Percentiles rank a stretch among this genome's conserved stretches.
These are phyloP conservation scores for Gastracanthus pulcherrimus DNA, from an alignment of 2,888 invertebrate genomes.

Conservation along the genomic window DNA sequence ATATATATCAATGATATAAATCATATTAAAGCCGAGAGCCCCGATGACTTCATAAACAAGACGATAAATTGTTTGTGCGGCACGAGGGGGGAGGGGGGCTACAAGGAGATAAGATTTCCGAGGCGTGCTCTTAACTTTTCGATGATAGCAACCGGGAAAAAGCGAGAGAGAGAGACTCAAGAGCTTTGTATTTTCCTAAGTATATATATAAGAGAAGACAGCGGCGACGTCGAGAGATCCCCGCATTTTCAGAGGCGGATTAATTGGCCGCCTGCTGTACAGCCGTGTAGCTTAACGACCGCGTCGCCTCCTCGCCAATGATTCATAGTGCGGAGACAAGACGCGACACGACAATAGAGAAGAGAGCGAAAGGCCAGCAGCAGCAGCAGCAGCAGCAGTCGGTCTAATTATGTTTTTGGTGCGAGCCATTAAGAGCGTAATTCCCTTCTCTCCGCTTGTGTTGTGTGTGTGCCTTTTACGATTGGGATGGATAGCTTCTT, in stretches of 20 bases:
- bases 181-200: conserved; percentile 4
- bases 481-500: not conserved
- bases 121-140: conserved; percentile 23
- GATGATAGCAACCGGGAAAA: conserved; percentile 3
- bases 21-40: conserved; percentile 14
- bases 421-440: not conserved
- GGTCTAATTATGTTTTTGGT: conserved; percentile 19
- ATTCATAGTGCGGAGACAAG: conserved; percentile 14
- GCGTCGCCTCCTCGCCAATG: conserved; percentile 25
- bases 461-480: not conserved
- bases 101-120: conserved; percentile 51
- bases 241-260: conserved; percentile 10
- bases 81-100: conserved; percentile 34
- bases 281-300: conserved; percentile 9
- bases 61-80: conserved; percentile 48
- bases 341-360: not conserved
- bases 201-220: not conserved
- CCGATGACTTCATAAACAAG: conserved; percentile 46
- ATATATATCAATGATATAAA: not conserved
- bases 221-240: conserved; percentile 50
- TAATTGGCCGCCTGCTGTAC: conserved; percentile 25
- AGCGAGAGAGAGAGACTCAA: not conserved
- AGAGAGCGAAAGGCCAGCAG: not conserved
- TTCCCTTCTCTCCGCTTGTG: not conserved
- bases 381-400: not conserved